Percentiles rank a stretch among this genome's conserved stretches.
Conservation (phyloP, 2,113 vertebrate genomes). For the Formicarius rufipectus region DNA sequence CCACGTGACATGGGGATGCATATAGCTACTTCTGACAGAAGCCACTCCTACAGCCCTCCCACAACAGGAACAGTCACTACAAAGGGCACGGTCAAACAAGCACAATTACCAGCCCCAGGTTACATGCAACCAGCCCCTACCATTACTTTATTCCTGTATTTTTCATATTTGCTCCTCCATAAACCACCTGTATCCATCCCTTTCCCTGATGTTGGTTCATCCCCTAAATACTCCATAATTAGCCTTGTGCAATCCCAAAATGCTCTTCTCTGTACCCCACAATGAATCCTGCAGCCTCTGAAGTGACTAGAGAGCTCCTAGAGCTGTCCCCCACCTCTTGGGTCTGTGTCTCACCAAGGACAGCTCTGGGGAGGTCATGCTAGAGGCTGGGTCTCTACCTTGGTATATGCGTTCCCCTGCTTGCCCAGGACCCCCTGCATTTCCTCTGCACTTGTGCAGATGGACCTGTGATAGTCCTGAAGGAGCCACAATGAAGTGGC, state of each 20-base stretch:
- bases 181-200: background rate
- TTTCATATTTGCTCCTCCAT: background rate
- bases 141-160: background rate
- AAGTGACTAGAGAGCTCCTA: background rate
- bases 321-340: background rate
- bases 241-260: background rate
- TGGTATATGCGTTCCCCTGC: background rate
- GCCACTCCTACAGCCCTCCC: background rate
- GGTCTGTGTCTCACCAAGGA: background rate
- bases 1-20: fast-evolving
- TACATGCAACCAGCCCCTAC: background rate
- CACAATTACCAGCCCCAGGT: background rate
- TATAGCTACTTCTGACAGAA: background rate
- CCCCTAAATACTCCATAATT: background rate
- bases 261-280: background rate
- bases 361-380: fast-evolving
- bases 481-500: background rate
- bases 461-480: background rate
- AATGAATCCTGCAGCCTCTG: background rate
- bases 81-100: background rate
- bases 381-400: background rate
- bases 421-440: background rate
- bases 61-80: background rate
- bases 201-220: background rate
- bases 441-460: background rate